Base-by-base conservation (phyloP, 2,888 invertebrate genomes). In the Cylloceria caligata region DNA sequence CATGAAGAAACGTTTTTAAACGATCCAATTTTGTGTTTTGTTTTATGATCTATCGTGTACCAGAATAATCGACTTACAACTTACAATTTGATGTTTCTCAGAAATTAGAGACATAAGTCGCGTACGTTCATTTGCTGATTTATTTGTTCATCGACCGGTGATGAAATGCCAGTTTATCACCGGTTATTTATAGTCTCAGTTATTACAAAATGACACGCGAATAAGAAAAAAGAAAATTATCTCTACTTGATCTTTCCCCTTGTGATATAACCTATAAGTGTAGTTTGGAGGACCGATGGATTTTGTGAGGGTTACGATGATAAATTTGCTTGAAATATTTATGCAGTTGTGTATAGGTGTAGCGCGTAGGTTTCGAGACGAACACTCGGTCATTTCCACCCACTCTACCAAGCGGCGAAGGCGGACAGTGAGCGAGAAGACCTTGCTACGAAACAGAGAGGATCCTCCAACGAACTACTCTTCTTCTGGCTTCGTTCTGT, bases 351-450 rank as follows among this genome's bases (percentile, higher is more conserved):
- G 45, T 62, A 68, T 67, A 68, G 45, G 30, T 67, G 75, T 45
- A 74, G 27, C 42, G 82, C 79, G 82, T 82, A 79, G 82, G 82
- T 52, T 75, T 75, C 62, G 67, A 57, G 72, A 72, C 79, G 62
- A 55, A 62, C 67, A 75, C 75, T 82, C 82, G 75, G 71, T 82
- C 79, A 82, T 82, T 82, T 79, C 82, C 82, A 82, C 82, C 82
- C 82, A 82, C 82, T 72, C 64, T 39, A 36, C 73, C 73, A 47
- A 74, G 68, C 62, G 65, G 77, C 77, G 78, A 79, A 67, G 82
- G 82, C 71, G 82, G 78, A 82, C 82, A 75, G 69, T 76, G 82
- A 79, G 62, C 75, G 79, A 82, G 79, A 79, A 57, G 69, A 71
- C 60, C 24, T 69, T 36, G 65, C 45, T 39, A 69, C 60, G 27